Base-by-base conservation (phyloP, 2,888 invertebrate genomes). In the Ichneumon xanthorius region DNA sequence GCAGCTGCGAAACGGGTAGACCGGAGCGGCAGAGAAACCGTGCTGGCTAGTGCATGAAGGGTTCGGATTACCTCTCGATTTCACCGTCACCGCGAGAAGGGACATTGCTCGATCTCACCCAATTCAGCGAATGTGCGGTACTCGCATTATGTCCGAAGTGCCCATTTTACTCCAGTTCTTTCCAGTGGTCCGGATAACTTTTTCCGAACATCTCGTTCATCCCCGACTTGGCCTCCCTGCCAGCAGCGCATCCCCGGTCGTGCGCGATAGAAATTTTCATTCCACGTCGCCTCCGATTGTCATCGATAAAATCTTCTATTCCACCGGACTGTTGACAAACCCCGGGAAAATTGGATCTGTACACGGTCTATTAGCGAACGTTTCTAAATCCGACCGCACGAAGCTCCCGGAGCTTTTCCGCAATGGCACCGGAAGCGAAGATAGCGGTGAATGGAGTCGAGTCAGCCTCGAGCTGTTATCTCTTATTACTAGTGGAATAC, bases 391-490 rank as follows among this genome's bases (percentile, higher is more conserved):
- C 9, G 33, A 82, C 50, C 71, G 67, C 58, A 58, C 50, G 40
- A 26, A 26, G 40, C 45, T 70, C 40, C 65, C 11, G 67, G 61
- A 33, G 40, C 65, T 67, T 79, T 72, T 65, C 45, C 65, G 61
- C 45, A 75, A 85, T 76, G 71, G 75, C 45, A 50, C 30, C 33
- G 80, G 67, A 65, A 82, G 26, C 48, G n/a, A 37, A 58, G 67
- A 67, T 80, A 71, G 75, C 48, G 65, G 79, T 79, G 76, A 61
- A 80, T 82, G 72, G 80, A 82, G 67, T 71, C 75, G 76, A 79
- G 80, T 80, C 81, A 58, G n/a, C 48, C 65, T 53, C 22, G 19
- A 61, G 37, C 70, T 55, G 78, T 70, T 85, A 85, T 85, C 85
- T 82, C 75, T 81, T 82, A 81, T 81, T 82, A 75, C 78, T 70